Evolutionary conservation across 2,888 invertebrate species (phyloP).

Genomic region (Thereva nobilitata): DNA sequence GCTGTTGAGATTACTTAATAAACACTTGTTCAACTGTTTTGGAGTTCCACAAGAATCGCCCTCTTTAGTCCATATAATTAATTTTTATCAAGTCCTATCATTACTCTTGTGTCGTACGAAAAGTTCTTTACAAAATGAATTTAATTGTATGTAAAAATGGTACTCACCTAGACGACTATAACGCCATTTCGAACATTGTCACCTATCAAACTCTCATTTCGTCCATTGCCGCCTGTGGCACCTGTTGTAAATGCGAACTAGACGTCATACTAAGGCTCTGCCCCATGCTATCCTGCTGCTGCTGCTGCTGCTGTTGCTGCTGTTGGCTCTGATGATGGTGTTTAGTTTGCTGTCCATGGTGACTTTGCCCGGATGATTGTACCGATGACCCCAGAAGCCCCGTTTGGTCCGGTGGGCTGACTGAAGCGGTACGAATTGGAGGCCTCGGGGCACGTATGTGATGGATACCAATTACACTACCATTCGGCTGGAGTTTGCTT

Average conservation of each 20-base stretch:
- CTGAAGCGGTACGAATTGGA: conserved; percentile 57
- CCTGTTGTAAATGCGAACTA: conserved; percentile 60
- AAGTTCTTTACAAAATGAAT: neutral
- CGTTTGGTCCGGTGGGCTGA: conserved; percentile 36
- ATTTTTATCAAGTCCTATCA: too few species aligned
- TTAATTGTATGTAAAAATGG: neutral
- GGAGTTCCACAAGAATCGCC: too few species aligned
- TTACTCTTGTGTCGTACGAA: too few species aligned
- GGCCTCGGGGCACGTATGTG: conserved; percentile 58
- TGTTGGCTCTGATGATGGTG: conserved; percentile 40
- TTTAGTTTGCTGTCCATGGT: conserved; percentile 34
- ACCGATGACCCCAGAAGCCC: conserved; percentile 14
- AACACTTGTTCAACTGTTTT: too few species aligned
- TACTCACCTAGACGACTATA: conserved; percentile 58
- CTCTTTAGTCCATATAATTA: too few species aligned
- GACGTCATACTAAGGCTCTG: conserved; percentile 57
- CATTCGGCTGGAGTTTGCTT: conserved; percentile 55
- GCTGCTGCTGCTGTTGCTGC: conserved; percentile 57
- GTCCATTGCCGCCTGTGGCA: conserved; percentile 83
- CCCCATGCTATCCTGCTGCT: conserved; percentile 56
- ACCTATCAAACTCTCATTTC: conserved; percentile 88
- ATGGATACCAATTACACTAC: conserved; percentile 51
- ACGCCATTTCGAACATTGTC: conserved; percentile 58
- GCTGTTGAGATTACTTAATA: too few species aligned
- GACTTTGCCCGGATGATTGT: conserved; percentile 19